These are phyloP conservation scores for Sitta europaea DNA, from an alignment of 2,113 vertebrate species.

Conservation along the genomic window DNA sequence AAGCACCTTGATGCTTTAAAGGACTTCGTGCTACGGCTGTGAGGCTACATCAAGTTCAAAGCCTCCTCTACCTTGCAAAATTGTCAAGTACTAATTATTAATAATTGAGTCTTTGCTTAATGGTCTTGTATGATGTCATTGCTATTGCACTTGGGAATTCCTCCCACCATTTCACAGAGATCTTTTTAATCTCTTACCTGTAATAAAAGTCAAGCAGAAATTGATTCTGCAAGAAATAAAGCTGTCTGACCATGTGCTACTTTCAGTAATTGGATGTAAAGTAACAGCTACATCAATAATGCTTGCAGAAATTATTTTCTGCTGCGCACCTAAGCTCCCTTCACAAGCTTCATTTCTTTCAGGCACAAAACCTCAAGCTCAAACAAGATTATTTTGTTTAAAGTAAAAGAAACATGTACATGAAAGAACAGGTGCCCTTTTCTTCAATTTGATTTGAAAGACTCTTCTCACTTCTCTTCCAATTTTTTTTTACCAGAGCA, in stretches of 20 bases:
- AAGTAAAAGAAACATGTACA: not conserved
- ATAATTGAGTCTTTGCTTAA: not conserved
- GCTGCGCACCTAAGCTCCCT: not conserved
- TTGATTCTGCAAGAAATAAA: conserved; percentile 4
- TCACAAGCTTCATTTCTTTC: not conserved
- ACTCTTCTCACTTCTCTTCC: not conserved
- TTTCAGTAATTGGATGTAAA: not conserved
- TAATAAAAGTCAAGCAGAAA: not conserved
- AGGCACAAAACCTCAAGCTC: not conserved
- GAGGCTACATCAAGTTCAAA: not conserved
- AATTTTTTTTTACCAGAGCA: not conserved
- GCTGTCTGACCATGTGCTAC: not conserved
- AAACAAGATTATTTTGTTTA: not conserved
- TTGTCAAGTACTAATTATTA: not conserved
- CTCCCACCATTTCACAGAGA: not conserved
- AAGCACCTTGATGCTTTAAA: not conserved
- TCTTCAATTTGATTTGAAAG: not conserved
- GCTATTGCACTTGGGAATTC: not conserved
- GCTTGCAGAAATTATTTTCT: not conserved
- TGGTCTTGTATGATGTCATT: not conserved
- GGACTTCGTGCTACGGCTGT: not conserved
- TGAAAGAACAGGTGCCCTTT: not conserved
- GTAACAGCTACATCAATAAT: not conserved
- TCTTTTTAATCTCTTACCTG: not conserved
- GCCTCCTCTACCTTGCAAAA: not conserved